phyloP scores from a whole-genome alignment of 2,113 vertebrate genomes.

The Typhlomys cinereus region DNA sequence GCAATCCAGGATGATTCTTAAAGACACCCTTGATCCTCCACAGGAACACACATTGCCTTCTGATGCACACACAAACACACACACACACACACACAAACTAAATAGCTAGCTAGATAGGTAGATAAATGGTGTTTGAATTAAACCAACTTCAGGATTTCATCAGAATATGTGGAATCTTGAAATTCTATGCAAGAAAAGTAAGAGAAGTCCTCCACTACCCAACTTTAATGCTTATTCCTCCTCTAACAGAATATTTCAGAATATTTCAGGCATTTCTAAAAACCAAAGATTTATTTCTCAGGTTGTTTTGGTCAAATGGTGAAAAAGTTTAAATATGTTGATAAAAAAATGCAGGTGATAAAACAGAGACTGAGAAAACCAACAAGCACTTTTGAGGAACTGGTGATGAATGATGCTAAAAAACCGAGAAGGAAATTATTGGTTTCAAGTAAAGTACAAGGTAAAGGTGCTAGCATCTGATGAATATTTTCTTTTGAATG shows the following conservation, averaged over 20 bases:
- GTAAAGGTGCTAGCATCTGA: background rate
- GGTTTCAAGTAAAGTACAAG: rapidly evolving
- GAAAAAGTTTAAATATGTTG: background rate
- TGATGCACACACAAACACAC: too few relatives aligned
- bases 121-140: too few relatives aligned
- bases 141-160: background rate
- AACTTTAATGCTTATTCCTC: background rate
- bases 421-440: background rate
- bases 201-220: background rate
- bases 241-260: background rate
- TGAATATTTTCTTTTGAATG: background rate
- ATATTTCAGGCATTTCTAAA: background rate
- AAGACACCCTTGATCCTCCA: too few relatives aligned
- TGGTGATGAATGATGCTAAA: background rate
- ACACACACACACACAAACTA: too few relatives aligned
- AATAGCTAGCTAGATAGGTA: too few relatives aligned
- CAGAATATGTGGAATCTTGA: background rate
- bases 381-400: background rate
- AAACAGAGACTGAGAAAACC: background rate
- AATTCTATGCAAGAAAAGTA: background rate
- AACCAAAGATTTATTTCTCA: background rate
- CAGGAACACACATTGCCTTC: too few relatives aligned
- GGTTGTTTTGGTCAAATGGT: background rate
- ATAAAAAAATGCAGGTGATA: background rate
- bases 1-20: too few relatives aligned